These are phyloP conservation scores for Acleris holmiana DNA, from an alignment of 2,888 invertebrate genomes.

Conservation along the genomic window DNA sequence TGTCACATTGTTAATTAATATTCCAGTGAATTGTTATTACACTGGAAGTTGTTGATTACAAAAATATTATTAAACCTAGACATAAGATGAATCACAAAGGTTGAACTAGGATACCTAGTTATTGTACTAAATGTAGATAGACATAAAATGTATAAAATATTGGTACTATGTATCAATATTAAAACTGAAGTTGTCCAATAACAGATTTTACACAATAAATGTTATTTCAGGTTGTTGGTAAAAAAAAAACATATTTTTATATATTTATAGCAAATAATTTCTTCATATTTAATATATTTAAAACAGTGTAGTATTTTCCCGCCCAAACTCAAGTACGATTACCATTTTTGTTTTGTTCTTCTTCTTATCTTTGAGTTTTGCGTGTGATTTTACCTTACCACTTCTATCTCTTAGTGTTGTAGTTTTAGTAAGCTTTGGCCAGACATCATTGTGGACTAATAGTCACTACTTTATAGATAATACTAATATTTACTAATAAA, in stretches of 20 bases:
- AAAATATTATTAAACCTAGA: slow-evolving; percentile 20
- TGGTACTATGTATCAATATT: slow-evolving; percentile 68
- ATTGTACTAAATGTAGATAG: slow-evolving; percentile 41
- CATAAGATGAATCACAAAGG: slow-evolving; percentile 10
- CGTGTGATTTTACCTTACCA: slow-evolving; percentile 13
- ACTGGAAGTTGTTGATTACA: slow-evolving; percentile 29
- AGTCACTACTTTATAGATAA: slow-evolving; percentile 57
- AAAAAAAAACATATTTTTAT: slow-evolving; percentile 33
- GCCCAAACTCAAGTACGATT: slow-evolving; percentile 15
- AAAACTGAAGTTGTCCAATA: slow-evolving; percentile 25
- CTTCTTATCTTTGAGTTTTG: slow-evolving; percentile 30
- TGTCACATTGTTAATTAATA: slow-evolving; percentile 13
- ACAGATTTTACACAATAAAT: slow-evolving; percentile 22
- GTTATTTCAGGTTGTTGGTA: slow-evolving; percentile 31
- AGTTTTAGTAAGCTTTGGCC: slow-evolving; percentile 62
- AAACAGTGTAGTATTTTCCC: slow-evolving; percentile 15
- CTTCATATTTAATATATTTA: slow-evolving; percentile 15
- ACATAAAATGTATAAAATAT: slow-evolving; percentile 46
- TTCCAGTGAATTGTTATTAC: slow-evolving; percentile 28
- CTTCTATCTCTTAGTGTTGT: slow-evolving; percentile 42
- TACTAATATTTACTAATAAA: slow-evolving; percentile 56
- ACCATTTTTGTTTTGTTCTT: slow-evolving; percentile 19
- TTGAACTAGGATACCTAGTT: slow-evolving; percentile 34
- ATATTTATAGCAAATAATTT: slow-evolving; percentile 36
- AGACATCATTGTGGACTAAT: slow-evolving; percentile 65